These are phyloP conservation scores for Montipora sp. DNA, from an alignment of 64 coral and sea anemone genomes.

Conservation along the genomic window DNA sequence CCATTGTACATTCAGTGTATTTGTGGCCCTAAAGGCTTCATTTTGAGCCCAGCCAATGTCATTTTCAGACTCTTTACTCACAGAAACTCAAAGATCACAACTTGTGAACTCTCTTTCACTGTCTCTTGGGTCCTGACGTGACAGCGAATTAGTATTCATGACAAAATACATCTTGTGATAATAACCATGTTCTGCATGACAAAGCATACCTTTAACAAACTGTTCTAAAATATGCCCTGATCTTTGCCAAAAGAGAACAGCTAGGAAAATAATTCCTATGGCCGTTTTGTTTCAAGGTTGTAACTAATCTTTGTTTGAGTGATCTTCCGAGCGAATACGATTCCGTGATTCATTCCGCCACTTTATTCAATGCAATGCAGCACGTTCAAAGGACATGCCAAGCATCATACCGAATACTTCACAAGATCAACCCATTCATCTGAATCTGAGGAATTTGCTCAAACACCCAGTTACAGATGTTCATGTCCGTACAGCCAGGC, in stretches of 20 bases:
- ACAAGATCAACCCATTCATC: not conserved
- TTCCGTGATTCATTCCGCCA: slow-evolving; percentile 1
- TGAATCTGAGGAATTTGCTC: slow-evolving; percentile 44
- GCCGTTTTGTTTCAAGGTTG: not conserved
- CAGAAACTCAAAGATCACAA: not conserved
- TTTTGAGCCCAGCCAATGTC: not conserved
- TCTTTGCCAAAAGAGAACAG: not conserved
- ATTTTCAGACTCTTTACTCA: not conserved
- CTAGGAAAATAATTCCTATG: not conserved
- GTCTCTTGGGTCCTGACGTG: not conserved
- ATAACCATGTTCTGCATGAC: slow-evolving; percentile 20
- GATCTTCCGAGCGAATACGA: not conserved
- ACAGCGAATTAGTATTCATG: slow-evolving; percentile 14
- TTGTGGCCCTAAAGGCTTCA: no score
- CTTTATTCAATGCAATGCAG: not conserved
- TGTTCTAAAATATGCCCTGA: not conserved
- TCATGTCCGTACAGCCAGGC: not conserved
- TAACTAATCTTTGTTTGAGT: not conserved
- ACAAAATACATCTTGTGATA: not conserved
- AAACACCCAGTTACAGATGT: not conserved
- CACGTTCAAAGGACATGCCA: not conserved
- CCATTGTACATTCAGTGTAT: not conserved
- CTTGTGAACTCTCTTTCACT: not conserved
- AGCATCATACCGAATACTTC: no score
- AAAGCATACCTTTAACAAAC: slow-evolving; percentile 1